A percentile compares a stretch with the other conserved stretches of the same genome.
phyloP scores from a whole-genome alignment of 2,113 vertebrate genomes.

The Campylomormyrus tamandua region DNA sequence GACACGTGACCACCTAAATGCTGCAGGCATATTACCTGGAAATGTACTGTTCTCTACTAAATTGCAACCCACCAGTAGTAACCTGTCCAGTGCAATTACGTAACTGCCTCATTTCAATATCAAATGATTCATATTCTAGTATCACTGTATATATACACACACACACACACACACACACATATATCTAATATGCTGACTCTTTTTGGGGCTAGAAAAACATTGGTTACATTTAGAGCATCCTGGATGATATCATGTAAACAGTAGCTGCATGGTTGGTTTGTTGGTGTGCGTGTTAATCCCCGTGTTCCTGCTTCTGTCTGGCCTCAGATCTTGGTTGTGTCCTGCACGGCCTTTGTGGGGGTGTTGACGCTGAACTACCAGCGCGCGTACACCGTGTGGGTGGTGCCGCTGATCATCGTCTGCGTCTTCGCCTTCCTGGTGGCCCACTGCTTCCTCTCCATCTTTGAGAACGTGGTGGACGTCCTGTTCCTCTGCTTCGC shows the following conservation, averaged over 20 bases:
- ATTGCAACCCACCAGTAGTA: background rate
- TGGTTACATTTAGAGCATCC: background rate
- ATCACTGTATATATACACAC: too few relatives aligned
- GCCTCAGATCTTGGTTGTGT: slow-evolving; percentile 80
- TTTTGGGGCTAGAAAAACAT: background rate
- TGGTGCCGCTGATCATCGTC: slow-evolving; percentile 89
- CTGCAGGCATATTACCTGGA: background rate
- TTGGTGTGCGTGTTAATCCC: background rate
- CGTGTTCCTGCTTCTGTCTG: background rate
- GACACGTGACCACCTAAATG: background rate
- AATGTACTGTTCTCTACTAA: background rate
- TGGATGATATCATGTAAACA: background rate
- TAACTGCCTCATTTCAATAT: background rate
- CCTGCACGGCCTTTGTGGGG: slow-evolving; percentile 81
- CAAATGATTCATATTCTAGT: background rate
- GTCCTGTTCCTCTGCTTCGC: slow-evolving; percentile 98
- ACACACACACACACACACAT: too few relatives aligned
- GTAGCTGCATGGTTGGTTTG: background rate
- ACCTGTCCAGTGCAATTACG: background rate
- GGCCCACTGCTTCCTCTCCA: slow-evolving; percentile 96
- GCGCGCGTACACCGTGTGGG: slow-evolving; percentile 91
- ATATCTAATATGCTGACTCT: background rate
- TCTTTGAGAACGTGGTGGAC: slow-evolving; percentile 95
- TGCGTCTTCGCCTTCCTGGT: slow-evolving; percentile 94
- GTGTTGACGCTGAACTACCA: slow-evolving; percentile 92